Evolutionary conservation across 2,113 vertebrate species (phyloP).

Genomic region (Crypturellus undulatus): DNA sequence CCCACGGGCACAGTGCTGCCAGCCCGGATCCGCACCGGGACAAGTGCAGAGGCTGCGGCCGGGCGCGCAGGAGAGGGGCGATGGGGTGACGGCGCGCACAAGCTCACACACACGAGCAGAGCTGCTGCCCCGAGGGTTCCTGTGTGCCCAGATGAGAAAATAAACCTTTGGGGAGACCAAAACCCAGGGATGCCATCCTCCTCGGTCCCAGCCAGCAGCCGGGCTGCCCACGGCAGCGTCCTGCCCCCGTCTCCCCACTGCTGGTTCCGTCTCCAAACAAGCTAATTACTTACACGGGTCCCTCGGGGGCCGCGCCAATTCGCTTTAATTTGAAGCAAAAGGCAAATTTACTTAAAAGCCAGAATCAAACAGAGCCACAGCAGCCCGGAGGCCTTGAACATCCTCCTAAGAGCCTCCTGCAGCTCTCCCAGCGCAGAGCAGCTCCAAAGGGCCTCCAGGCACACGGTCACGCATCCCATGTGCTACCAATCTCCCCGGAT

Average conservation of each 20-base stretch:
- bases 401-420: accelerated
- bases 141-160: not conserved
- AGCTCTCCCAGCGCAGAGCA: not conserved
- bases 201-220: accelerated
- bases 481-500: not conserved
- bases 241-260: not conserved
- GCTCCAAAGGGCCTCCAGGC: accelerated
- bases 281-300: not conserved
- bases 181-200: not conserved
- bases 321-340: not conserved
- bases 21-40: not conserved
- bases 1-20: not conserved
- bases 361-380: not conserved
- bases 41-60: not conserved
- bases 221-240: accelerated
- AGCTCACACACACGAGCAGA: accelerated
- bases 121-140: accelerated
- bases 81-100: accelerated
- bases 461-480: too few relatives aligned
- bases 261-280: not conserved
- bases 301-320: not conserved
- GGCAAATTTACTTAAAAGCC: not conserved
- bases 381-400: not conserved
- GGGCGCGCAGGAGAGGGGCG: accelerated
- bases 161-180: accelerated